Percentiles rank a stretch among this genome's conserved stretches.
Evolutionary conservation across 2,113 vertebrate genomes (phyloP).

Genomic region (Addax nasomaculatus): DNA sequence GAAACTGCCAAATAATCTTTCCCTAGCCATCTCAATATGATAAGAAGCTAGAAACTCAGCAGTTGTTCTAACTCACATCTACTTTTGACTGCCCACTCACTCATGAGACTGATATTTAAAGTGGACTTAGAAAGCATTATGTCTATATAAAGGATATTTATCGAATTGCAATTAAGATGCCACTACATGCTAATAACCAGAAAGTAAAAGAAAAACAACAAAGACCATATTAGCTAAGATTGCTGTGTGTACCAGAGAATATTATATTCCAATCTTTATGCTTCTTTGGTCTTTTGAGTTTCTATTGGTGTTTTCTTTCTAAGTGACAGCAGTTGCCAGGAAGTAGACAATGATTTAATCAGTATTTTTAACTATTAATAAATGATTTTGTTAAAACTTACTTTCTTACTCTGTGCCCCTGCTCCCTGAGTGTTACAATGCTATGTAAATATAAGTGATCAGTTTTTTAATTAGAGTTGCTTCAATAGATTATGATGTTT

Average conservation of each 20-base stretch:
- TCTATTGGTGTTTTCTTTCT: background rate
- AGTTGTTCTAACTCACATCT: background rate
- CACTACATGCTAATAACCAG: background rate
- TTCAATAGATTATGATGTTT: background rate
- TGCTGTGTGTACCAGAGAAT: background rate
- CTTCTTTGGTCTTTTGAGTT: background rate
- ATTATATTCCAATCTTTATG: background rate
- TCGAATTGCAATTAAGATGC: background rate
- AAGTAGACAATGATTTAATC: background rate
- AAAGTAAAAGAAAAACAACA: background rate
- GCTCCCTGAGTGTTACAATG: background rate
- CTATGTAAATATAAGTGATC: background rate
- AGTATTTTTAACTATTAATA: slow-evolving; percentile 12
- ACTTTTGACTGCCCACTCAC: background rate
- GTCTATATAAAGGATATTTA: accelerated
- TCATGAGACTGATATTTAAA: background rate
- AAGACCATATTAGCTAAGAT: background rate
- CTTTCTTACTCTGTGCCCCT: background rate
- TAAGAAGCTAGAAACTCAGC: background rate
- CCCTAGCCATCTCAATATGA: background rate
- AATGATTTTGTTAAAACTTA: background rate
- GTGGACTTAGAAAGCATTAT: background rate
- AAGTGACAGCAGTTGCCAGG: background rate
- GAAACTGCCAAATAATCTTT: background rate
- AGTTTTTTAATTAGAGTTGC: background rate